Base-by-base conservation (phyloP, 2,797 vertebrate species). In the Chaetodon trifasciatus region DNA sequence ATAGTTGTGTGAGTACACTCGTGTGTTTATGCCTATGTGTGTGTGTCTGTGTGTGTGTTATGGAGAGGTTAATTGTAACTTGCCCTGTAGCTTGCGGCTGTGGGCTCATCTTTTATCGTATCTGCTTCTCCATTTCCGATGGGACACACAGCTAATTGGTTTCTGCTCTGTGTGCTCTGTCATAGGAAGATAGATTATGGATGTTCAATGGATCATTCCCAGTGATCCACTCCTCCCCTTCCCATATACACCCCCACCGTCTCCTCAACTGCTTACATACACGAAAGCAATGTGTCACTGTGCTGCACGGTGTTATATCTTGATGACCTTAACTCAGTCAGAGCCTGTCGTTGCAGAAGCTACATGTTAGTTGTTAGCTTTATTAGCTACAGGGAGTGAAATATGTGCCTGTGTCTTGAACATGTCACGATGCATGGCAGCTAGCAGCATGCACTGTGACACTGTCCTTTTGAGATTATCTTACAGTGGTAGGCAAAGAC, bases 101-200 rank as follows among this genome's bases (percentile, higher is more conserved):
- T 72, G 70, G 83, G 81, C 86, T 82, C 88, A 88, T 93, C 88
- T 81, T 91, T 88, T 86, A 86, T 91, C 55, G 15, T 83, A 92
- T 93, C 90, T 88, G 46, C 85, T 84, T 86, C 88, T 87, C 83
- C 85, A 87, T 93, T 91, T 94, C 92, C 89, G 86, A 84, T 86
- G 91, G 91, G 91, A 94, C 24, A 8, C 13, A 37, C 57, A 55
- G 85, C 88, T 94, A 93, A 94, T 94, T 93, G 92, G 89, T 91
- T 94, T 92, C 86, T 90, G 88, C 82, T 82, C 81, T 1, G 8
- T 76, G 53, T 32, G 81, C 79, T 85, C 87, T 84, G 86, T 88
- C 91, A 85, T 64, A 83, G 86, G 73, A 92, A 82, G 92, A 94
- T 79, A 77, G 90, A 93, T 92, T 87, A 90, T 89, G 75, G 76